Base-by-base conservation (phyloP, 2,888 invertebrate genomes). In the Drosophila gaucha region DNA sequence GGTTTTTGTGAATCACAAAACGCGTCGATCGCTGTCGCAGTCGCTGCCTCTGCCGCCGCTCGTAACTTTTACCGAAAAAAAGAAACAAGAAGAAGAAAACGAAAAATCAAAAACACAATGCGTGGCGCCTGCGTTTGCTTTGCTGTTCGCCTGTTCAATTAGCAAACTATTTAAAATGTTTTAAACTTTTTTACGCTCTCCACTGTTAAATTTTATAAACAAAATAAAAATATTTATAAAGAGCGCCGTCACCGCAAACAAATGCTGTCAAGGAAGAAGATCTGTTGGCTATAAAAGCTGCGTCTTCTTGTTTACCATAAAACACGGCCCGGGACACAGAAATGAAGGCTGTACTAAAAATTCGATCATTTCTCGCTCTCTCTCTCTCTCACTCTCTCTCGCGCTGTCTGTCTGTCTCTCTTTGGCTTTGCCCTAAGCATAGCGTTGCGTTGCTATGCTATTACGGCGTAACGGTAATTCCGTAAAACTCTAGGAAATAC, bases 151-250 rank as follows among this genome's bases (percentile, higher is more conserved):
- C 89, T 89, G 79, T 78, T 88, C 75, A 83, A 78, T 86, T 86
- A 83, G 85, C 89, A 89, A 89, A 89, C 90, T 90, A 89, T 90
- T 89, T 90, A 90, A 89, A 89, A 89, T 84, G 90, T 89, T 90
- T 90, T 84, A 90, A 86, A 88, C 88, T 90, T 89, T 89, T 86
- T 83, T 77, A 76, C 67, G 60, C 63, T 55, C 57, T 58, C 66
- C 55, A 63, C 59, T 70, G 83, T 70, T 86, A 66, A 87, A 83
- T 82, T 71, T 67, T 71, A 74, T 86, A 76, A 83, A 83, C 86
- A 86, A 83, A 82, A 83, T 83, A 87, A 73, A 85, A 82, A 86
- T 70, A 75, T 70, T 73, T 73, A 62, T 78, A 58, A 49, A 39
- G 47, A 46, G 63, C 38, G 12, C 31, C 44, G 22, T 49, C 47